Base-by-base conservation (phyloP, 2,888 invertebrate species). In the Chrysolina americana region DNA sequence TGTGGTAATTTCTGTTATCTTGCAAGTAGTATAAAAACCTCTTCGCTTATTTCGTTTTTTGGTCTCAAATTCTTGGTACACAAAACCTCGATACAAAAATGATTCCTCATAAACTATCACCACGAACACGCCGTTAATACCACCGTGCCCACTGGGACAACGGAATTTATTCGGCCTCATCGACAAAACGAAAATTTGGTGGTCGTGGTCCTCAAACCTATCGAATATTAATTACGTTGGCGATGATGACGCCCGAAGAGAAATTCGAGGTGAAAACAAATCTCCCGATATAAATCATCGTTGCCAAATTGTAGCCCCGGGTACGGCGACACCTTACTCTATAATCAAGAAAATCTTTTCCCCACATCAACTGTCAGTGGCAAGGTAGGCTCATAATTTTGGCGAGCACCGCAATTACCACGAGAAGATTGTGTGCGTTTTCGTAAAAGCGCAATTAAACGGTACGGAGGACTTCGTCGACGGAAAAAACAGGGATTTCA, bases 311-410 rank as follows among this genome's bases (percentile, higher is more conserved):
- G 59, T 19, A 28, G 70, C 70, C 70, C 21, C 28, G 19, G 53
- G 71, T 64, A 68, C 11, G 48, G 68, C 71, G 64, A 68, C 74
- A 74, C 71, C 74, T 68, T 70, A 41, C 28, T 41, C 68, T 68
- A 68, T 68, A 73, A 73, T 73, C 75, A 75, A 76, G 59, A 80
- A 79, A 80, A 83, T 83, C 83, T 80, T 74, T 80, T 74, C 44
- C 50, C 59, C 56, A 79, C 80, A 83, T 82, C 80, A 81, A 78
- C 83, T 83, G 84, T 84, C 84, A 83, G 81, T 81, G 81, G 74
- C 82, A 86, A 86, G 86, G 86, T 85, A 85, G 85, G 86, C 86
- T 85, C 80, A 79, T 84, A 84, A 84, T 85, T 84, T 85, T 83
- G 83, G 84, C 81, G 81, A 80, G 79, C 74, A 72, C 77, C 76